A percentile compares a stretch with the other conserved stretches of the same genome.
These are phyloP conservation scores for Xestia xanthographa DNA, from an alignment of 2,888 invertebrate species.

Conservation along the genomic window DNA sequence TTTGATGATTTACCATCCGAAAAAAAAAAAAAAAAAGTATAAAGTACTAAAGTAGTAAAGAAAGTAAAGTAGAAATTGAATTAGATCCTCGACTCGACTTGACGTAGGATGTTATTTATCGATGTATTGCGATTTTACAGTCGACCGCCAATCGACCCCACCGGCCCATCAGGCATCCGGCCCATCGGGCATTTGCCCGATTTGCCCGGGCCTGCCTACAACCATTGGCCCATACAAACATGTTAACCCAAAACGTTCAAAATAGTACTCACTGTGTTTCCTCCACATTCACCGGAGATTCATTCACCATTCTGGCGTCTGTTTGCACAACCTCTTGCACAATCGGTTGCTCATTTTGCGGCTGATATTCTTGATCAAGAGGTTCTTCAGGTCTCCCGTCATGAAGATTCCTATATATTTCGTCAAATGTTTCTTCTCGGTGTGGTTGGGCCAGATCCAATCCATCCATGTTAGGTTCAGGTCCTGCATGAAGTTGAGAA, in stretches of 20 bases:
- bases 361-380: slow-evolving; percentile 7
- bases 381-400: slow-evolving; percentile 16
- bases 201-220: too few species aligned
- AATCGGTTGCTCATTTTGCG: slow-evolving; percentile 2
- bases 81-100: too few species aligned
- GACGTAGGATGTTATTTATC: too few species aligned
- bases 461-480: not conserved
- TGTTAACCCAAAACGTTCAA: not conserved
- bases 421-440: slow-evolving; percentile 54
- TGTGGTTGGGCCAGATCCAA: not conserved
- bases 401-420: slow-evolving; percentile 48
- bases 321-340: slow-evolving; percentile 18
- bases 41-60: too few species aligned
- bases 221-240: too few species aligned
- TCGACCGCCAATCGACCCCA: too few species aligned
- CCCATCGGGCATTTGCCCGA: too few species aligned
- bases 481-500: slow-evolving; percentile 35
- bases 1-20: too few species aligned
- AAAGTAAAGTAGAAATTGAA: too few species aligned
- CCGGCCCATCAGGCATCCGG: too few species aligned
- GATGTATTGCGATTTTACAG: too few species aligned
- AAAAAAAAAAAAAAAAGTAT: too few species aligned
- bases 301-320: not conserved
- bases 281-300: not conserved
- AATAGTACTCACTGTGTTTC: slow-evolving; percentile 24